Conservation (phyloP, 2,797 vertebrate genomes). For the Sebastes reedi region DNA sequence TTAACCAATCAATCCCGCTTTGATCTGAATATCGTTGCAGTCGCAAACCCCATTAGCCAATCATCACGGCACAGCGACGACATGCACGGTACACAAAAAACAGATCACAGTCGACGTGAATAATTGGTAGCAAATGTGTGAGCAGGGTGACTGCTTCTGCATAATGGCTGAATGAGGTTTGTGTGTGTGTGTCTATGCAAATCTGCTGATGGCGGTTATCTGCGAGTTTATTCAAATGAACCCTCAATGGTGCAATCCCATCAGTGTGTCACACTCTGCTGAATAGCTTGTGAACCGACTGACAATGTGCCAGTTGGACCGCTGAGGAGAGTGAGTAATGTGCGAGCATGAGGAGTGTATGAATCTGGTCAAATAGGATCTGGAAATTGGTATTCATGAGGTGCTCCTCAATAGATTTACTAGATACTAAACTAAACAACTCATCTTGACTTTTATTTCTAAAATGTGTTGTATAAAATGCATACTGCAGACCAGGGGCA, state of each 20-base stretch:
- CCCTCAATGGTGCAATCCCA: constrained; percentile 42
- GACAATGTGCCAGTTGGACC: constrained; percentile 58
- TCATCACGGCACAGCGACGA: constrained; percentile 58
- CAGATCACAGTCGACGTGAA: constrained; percentile 26
- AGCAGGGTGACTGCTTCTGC: constrained; percentile 32
- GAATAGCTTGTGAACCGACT: constrained; percentile 49
- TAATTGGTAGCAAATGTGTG: constrained; percentile 41
- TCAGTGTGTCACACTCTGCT: constrained; percentile 42
- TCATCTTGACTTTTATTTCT: not conserved
- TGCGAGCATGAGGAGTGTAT: constrained; percentile 33
- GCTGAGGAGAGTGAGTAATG: constrained; percentile 44
- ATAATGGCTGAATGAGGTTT: constrained; percentile 21
- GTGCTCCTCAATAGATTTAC: constrained; percentile 25
- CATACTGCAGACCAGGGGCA: not conserved
- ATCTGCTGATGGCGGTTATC: constrained; percentile 42
- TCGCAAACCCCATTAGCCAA: constrained; percentile 50
- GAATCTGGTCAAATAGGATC: constrained; percentile 1
- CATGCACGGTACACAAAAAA: constrained; percentile 51
- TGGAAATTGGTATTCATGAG: constrained; percentile 21
- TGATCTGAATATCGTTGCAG: constrained; percentile 40
- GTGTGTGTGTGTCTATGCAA: constrained; percentile 53
- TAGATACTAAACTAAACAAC: constrained; percentile 12
- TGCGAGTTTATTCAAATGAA: constrained; percentile 67
- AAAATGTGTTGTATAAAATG: not conserved
- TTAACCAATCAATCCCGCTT: constrained; percentile 43